Evolutionary conservation across 2,888 invertebrate species (phyloP), one percentile per base, ranked within the genome.

Genomic region (Chrysina gloriosa): DNA sequence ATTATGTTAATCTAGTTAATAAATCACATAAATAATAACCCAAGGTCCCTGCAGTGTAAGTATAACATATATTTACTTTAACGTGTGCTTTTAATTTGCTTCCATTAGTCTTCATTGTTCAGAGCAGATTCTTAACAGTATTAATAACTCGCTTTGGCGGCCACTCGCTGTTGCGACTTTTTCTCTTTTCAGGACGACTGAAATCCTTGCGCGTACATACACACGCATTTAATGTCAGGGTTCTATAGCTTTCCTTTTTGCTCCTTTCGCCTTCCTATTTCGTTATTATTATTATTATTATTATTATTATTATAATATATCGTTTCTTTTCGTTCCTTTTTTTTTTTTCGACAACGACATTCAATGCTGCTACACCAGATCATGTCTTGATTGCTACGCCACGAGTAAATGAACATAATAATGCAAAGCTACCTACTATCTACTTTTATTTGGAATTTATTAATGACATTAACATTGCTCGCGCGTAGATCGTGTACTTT

Each of bases 111-210:
- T 63, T 68, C 67, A 71, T 71, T 71, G 71, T 71, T 70, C 68
- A 50, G 64, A 68, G 52, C 65, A 67, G 71, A 69, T 68, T 68
- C 68, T 69, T 65, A 71, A 69, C 71, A 64, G 69, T 68, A 71
- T 69, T 71, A 71, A 67, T 71, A 71, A 66, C 68, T 68, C 65
- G 65, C 71, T 67, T 71, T 69, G 68, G 68, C 69, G 71, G 71
- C 63, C 63, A 61, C 42, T 61, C 42, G 58, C 42, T 42, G 42
- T 61, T 42, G 19, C 9, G 16, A 42, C 14, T 42, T 61, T 61
- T 56, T 31, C 56, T 70, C 50, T 56, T 65, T 65, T 61, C 52
- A 39, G 50, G 39, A n/a, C n/a, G n/a, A 65, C 63, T 54, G 65
- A 63, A 67, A 70, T 65, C 63, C 66, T 68, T 68, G 68, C 47